phyloP scores from a whole-genome alignment of 2,888 invertebrate genomes.

The Acrobasis repandana region DNA sequence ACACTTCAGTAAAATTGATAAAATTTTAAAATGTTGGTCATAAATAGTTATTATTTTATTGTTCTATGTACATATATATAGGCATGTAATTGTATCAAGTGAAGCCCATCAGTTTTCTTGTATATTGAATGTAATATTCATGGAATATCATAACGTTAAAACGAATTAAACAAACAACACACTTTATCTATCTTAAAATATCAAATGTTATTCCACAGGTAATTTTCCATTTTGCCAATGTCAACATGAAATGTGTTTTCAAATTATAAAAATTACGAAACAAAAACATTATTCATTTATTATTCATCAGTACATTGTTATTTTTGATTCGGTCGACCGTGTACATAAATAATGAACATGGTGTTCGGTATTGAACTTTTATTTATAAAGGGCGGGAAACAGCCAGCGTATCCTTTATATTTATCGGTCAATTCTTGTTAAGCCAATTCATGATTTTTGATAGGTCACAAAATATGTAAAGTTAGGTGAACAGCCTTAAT shows the following conservation, averaged over 20 bases:
- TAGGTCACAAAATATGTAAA: too few species aligned
- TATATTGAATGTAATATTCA: neutral
- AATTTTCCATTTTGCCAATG: neutral
- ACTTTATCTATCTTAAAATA: neutral
- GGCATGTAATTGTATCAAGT: too few species aligned
- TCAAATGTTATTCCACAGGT: neutral
- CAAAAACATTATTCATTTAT: neutral
- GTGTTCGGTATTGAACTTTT: neutral
- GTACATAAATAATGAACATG: neutral
- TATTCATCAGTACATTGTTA: constrained; percentile 1
- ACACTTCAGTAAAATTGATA: too few species aligned
- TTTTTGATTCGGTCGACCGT: neutral
- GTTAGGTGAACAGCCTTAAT: too few species aligned
- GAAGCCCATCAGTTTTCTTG: too few species aligned
- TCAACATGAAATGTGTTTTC: neutral
- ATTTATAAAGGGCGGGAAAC: neutral
- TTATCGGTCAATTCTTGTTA: too few species aligned
- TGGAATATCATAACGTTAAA: neutral
- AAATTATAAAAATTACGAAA: neutral
- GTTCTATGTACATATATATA: too few species aligned
- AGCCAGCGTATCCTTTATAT: neutral
- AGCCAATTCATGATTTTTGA: too few species aligned
- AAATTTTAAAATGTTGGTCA: too few species aligned
- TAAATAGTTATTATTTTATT: too few species aligned
- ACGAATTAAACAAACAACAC: neutral